Evolutionary conservation across 2,797 vertebrate species (phyloP).

Genomic region (Xenops minutus): DNA sequence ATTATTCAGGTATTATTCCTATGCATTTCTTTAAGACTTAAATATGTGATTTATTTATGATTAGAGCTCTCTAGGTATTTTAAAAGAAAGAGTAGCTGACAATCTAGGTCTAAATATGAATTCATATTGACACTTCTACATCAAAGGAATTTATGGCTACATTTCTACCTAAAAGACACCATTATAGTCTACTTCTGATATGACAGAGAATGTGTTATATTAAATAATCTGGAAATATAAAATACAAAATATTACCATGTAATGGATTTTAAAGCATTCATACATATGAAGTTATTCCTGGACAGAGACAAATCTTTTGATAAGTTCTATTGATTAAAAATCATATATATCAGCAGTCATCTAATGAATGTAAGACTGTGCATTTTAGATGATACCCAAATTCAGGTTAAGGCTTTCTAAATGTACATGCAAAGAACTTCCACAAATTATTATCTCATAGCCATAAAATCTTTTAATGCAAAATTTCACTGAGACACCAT

Average conservation of each 20-base stretch:
- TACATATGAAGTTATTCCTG: neutral
- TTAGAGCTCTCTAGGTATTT: neutral
- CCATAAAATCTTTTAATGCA: neutral
- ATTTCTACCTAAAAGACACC: neutral
- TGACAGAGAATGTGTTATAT: neutral
- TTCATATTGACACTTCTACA: neutral
- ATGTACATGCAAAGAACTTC: neutral
- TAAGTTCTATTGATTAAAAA: neutral
- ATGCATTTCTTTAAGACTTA: neutral
- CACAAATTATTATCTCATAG: neutral
- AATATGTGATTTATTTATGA: neutral
- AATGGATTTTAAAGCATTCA: neutral
- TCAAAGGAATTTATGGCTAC: neutral
- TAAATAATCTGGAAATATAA: neutral
- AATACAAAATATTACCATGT: neutral
- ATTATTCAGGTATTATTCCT: neutral
- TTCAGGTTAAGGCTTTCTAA: neutral
- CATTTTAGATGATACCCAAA: neutral
- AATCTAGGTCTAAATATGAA: neutral
- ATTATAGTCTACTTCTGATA: neutral
- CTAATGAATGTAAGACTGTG: neutral
- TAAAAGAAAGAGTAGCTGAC: neutral
- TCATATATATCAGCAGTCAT: neutral
- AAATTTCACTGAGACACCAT: neutral
- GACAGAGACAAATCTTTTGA: neutral